A percentile compares a stretch with the other conserved stretches of the same genome.
These are phyloP conservation scores for Poeciliopsis occidentalis DNA, from an alignment of 2,113 vertebrate genomes.

Conservation along the genomic window DNA sequence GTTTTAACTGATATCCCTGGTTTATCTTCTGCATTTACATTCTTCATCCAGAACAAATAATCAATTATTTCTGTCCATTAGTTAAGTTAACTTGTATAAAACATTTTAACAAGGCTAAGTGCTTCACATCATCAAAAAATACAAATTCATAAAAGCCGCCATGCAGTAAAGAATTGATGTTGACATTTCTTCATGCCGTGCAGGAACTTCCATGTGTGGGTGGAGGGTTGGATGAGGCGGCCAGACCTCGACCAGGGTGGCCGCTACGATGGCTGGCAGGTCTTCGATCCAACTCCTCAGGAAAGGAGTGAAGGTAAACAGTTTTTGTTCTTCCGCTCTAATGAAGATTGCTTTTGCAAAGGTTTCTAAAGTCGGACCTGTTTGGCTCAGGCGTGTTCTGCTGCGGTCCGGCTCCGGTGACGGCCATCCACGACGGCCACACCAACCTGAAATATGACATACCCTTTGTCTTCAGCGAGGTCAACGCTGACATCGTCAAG, in stretches of 20 bases:
- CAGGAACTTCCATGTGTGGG: slow-evolving; percentile 24
- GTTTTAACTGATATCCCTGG: too few species aligned
- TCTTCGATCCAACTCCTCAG: slow-evolving; percentile 11
- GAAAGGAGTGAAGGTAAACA: background rate
- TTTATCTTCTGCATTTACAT: too few species aligned
- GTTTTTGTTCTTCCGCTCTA: background rate
- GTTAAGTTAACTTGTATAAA: too few species aligned
- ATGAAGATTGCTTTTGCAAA: background rate
- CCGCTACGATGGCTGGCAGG: slow-evolving; percentile 13
- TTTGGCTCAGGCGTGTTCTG: background rate
- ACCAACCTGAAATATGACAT: background rate
- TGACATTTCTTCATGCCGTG: too few species aligned
- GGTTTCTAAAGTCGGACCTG: background rate
- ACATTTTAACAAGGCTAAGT: too few species aligned
- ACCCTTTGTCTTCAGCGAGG: slow-evolving; percentile 4
- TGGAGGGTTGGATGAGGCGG: slow-evolving; percentile 16
- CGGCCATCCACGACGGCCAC: background rate
- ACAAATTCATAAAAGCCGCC: too few species aligned
- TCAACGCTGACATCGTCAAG: slow-evolving; percentile 1
- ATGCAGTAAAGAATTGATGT: too few species aligned
- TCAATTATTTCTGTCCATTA: too few species aligned
- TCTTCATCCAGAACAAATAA: too few species aligned
- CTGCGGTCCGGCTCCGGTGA: slow-evolving; percentile 6
- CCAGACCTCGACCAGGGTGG: background rate
- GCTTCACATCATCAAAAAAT: too few species aligned